These are phyloP conservation scores for Plusia festucae DNA, from an alignment of 2,888 invertebrate genomes.

Conservation along the genomic window DNA sequence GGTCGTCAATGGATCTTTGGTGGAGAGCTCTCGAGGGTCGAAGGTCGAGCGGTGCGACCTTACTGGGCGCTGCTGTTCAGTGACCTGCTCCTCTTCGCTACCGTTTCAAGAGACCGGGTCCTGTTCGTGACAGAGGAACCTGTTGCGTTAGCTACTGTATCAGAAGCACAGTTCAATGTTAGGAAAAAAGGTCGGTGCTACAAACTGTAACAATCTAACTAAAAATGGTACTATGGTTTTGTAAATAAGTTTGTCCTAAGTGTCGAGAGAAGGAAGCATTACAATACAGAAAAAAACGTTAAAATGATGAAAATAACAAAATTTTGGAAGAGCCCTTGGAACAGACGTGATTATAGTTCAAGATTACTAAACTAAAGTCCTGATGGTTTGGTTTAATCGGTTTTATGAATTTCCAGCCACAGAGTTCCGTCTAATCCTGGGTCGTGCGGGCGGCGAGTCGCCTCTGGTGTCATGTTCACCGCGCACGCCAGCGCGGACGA, in stretches of 20 bases:
- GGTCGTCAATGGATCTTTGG: conserved; percentile 97
- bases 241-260: too few species aligned
- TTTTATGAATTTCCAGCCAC: conserved; percentile 89
- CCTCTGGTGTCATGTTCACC: conserved; percentile 93
- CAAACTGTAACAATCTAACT: not conserved
- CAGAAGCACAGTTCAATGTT: conserved; percentile 95
- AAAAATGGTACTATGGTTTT: not conserved
- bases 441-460: conserved; percentile 92
- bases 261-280: too few species aligned
- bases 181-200: conserved; percentile 92
- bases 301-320: too few species aligned
- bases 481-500: conserved; percentile 91
- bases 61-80: conserved; percentile 96
- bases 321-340: too few species aligned
- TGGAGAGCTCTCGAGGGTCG: conserved; percentile 94
- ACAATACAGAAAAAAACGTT: too few species aligned
- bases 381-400: not conserved
- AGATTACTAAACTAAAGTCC: too few species aligned
- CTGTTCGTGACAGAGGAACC: conserved; percentile 97
- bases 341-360: too few species aligned
- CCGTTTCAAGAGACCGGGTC: conserved; percentile 95
- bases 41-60: conserved; percentile 94
- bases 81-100: conserved; percentile 95
- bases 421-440: conserved; percentile 94
- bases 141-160: conserved; percentile 93